A percentile compares a stretch with the other conserved stretches of the same genome.
These are phyloP conservation scores for Seira musarum DNA, from an alignment of 2,888 invertebrate species.

Conservation along the genomic window DNA sequence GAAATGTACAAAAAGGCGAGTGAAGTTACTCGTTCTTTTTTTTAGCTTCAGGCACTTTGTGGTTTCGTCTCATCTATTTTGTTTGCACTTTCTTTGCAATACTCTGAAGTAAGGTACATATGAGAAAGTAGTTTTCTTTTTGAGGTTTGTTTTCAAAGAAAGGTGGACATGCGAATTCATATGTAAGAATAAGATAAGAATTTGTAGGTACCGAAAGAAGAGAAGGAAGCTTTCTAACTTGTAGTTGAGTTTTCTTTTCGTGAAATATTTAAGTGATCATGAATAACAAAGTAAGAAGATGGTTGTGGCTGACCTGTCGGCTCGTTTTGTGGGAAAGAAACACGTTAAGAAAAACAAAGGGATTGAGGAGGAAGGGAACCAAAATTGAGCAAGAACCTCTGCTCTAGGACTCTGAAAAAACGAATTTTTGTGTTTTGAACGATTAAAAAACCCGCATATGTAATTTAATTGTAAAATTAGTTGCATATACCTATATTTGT, in stretches of 20 bases:
- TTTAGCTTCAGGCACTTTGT: neutral
- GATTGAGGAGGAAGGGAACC: neutral
- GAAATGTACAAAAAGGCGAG: neutral
- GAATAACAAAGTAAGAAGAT: conserved; percentile 35
- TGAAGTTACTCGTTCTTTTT: neutral
- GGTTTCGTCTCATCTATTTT: neutral
- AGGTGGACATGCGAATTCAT: neutral
- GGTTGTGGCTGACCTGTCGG: conserved; percentile 20
- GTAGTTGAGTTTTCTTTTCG: conserved; percentile 27
- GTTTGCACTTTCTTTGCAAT: neutral
- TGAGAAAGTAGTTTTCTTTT: neutral
- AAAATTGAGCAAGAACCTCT: neutral
- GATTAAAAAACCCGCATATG: neutral
- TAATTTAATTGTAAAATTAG: neutral
- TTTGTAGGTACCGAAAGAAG: neutral
- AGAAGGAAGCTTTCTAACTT: neutral
- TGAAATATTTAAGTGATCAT: conserved; percentile 40
- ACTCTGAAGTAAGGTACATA: neutral
- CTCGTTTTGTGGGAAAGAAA: neutral
- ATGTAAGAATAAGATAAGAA: conserved; percentile 13
- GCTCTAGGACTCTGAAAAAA: too few species aligned
- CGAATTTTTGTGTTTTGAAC: too few species aligned
- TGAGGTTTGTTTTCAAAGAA: neutral
- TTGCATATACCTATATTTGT: too few species aligned
- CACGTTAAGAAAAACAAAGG: neutral